Conservation (phyloP, 2,113 vertebrate genomes). For the Micronycteris hirsuta region DNA sequence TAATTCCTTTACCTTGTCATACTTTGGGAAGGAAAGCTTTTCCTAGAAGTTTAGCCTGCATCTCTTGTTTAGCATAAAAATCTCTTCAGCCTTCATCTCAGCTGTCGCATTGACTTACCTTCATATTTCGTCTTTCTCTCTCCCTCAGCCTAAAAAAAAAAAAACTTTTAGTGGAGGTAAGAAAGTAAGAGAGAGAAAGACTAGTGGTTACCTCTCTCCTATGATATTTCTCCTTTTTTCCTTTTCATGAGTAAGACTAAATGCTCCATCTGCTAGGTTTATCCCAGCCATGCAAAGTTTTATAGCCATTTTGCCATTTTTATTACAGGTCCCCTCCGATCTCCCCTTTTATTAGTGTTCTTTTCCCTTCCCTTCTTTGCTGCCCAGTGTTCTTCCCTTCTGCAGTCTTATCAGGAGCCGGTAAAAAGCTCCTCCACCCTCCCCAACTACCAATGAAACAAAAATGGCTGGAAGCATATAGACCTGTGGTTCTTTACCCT, state of each 20-base stretch:
- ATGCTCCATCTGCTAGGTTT: neutral
- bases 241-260: neutral
- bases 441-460: neutral
- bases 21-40: neutral
- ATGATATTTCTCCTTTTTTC: neutral
- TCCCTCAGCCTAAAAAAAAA: neutral
- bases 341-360: neutral
- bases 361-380: neutral
- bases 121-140: neutral
- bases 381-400: neutral
- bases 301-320: conserved; percentile 4
- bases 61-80: neutral
- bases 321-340: neutral
- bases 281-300: neutral
- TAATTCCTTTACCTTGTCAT: neutral
- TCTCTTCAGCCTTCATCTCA: neutral
- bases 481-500: neutral
- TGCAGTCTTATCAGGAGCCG: neutral
- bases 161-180: neutral
- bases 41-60: neutral
- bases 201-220: neutral
- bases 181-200: neutral
- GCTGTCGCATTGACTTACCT: neutral
- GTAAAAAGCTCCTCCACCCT: neutral
- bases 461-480: neutral